These are phyloP conservation scores for Antechinus stuartii DNA, from an alignment of 2,113 vertebrate species.

Conservation along the genomic window DNA sequence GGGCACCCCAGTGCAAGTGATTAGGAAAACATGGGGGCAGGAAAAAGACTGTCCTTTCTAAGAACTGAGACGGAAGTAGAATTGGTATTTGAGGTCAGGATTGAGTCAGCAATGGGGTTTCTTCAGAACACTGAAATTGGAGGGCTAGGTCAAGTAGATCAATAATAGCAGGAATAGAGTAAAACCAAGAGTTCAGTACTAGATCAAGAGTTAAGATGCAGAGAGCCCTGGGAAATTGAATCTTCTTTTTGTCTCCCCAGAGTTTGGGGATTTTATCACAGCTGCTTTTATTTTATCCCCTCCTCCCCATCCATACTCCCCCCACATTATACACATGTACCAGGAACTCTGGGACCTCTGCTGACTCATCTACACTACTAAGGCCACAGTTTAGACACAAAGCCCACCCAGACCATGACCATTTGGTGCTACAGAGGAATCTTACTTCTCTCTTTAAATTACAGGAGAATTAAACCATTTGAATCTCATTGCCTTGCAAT, in stretches of 20 bases:
- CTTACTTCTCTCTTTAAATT: neutral
- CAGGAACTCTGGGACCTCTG: neutral
- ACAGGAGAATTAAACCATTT: neutral
- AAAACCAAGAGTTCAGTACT: neutral
- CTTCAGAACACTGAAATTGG: neutral
- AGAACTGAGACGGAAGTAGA: neutral
- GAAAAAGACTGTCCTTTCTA: neutral
- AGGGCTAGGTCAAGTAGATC: neutral
- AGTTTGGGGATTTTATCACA: neutral
- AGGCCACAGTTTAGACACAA: neutral
- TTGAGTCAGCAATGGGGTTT: neutral
- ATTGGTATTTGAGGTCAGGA: neutral
- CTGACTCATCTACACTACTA: fast-evolving
- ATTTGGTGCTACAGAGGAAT: neutral
- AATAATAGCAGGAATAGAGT: neutral
- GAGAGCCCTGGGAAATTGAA: neutral
- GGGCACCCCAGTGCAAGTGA: neutral
- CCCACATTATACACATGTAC: neutral
- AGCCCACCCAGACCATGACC: fast-evolving
- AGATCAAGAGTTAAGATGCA: neutral
- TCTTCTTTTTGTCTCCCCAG: neutral
- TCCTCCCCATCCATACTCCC: neutral
- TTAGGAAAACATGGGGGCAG: neutral
- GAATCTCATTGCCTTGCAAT: neutral
- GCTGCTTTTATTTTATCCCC: neutral